Percentiles rank a stretch among this genome's conserved stretches.
Evolutionary conservation across 2,113 vertebrate genomes (phyloP).

Genomic region (Apodemus sylvaticus): DNA sequence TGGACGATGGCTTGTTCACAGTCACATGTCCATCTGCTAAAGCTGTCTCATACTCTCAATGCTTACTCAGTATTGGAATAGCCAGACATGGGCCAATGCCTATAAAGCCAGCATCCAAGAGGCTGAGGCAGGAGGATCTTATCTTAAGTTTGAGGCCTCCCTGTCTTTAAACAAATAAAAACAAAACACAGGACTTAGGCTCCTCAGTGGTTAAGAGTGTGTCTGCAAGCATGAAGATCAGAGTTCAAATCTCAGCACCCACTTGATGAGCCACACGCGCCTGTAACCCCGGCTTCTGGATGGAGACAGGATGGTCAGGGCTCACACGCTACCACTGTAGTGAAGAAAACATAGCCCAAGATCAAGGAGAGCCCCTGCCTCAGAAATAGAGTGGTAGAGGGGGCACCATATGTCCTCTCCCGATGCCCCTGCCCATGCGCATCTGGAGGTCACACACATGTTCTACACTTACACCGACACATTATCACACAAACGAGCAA

Average conservation of each 20-base stretch:
- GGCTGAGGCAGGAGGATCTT: not conserved
- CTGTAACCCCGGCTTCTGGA: not conserved
- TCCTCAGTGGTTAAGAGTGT: not conserved
- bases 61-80: not conserved
- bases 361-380: not conserved
- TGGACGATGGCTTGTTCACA: not conserved
- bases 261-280: not conserved
- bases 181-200: not conserved
- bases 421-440: not conserved
- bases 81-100: not conserved
- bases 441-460: not conserved
- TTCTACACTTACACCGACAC: not conserved
- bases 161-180: not conserved
- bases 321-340: not conserved
- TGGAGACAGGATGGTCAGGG: not conserved
- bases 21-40: not conserved
- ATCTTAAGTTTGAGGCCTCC: not conserved
- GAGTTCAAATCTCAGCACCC: not conserved
- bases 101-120: not conserved
- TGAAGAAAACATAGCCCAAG: not conserved
- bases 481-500: not conserved
- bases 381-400: not conserved
- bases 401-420: not conserved
- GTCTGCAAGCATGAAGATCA: no score
- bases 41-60: not conserved